Evolutionary conservation across 2,888 invertebrate species (phyloP).

Genomic region (Ditula angustiorana): DNA sequence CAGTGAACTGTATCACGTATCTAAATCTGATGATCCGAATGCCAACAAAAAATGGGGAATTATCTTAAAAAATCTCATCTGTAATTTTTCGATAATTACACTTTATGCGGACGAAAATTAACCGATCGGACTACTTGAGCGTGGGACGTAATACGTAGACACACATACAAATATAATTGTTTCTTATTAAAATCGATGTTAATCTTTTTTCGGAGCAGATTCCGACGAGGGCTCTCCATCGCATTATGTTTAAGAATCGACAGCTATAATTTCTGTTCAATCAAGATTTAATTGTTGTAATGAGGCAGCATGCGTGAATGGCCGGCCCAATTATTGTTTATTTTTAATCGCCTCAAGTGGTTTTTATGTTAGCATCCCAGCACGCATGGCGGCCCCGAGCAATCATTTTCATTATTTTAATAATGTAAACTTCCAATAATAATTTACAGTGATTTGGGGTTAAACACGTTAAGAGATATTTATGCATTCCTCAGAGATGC

Average conservation of each 20-base stretch:
- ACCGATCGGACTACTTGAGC: constrained; percentile 76
- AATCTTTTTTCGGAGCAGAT: constrained; percentile 83
- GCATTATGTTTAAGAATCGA: constrained; percentile 84
- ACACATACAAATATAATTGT: constrained; percentile 82
- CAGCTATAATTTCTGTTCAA: constrained; percentile 86
- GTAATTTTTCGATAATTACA: constrained; percentile 85
- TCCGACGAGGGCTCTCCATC: constrained; percentile 77
- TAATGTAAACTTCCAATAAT: constrained; percentile 86
- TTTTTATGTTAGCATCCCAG: constrained; percentile 83
- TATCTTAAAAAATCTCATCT: constrained; percentile 73
- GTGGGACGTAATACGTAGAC: constrained; percentile 73
- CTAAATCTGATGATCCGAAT: constrained; percentile 41
- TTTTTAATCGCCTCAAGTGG: constrained; percentile 85
- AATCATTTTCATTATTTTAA: constrained; percentile 86
- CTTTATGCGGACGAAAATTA: constrained; percentile 72
- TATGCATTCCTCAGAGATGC: constrained; percentile 75
- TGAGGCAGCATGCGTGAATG: constrained; percentile 85
- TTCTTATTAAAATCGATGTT: constrained; percentile 85
- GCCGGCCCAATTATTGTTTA: constrained; percentile 85
- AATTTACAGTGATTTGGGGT: constrained; percentile 85
- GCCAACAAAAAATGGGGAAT: constrained; percentile 70
- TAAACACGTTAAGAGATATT: constrained; percentile 84
- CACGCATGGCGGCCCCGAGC: constrained; percentile 81
- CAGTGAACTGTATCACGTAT: constrained; percentile 42
- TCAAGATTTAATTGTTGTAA: constrained; percentile 86